phyloP scores from a whole-genome alignment of 2,888 invertebrate genomes.

The Pachymerium ferrugineum region DNA sequence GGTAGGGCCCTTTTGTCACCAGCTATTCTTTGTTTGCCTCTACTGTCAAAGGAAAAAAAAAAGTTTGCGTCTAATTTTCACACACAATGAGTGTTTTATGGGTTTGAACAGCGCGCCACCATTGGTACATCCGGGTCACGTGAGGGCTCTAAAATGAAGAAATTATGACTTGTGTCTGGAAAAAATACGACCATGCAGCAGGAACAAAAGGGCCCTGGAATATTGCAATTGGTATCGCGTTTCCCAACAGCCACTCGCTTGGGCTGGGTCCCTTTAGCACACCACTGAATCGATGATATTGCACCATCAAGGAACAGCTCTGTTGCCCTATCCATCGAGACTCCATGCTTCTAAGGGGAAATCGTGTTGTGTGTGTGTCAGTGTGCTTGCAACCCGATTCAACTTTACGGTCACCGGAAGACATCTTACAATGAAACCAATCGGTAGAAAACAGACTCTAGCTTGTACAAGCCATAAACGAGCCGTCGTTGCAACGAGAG shows the following conservation, averaged over 20 bases:
- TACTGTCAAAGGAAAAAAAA: conserved; percentile 33
- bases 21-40: conserved; percentile 29
- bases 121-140: conserved; percentile 37
- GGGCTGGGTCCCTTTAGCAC: conserved; percentile 20
- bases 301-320: conserved; percentile 17
- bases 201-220: conserved; percentile 36
- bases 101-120: conserved; percentile 36
- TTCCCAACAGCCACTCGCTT: conserved; percentile 18
- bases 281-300: conserved; percentile 23
- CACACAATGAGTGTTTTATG: conserved; percentile 37
- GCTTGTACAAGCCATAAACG: conserved; percentile 2
- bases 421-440: conserved; percentile 29
- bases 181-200: conserved; percentile 38
- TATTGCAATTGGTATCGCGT: conserved; percentile 33
- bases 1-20: conserved; percentile 31
- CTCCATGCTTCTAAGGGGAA: conserved; percentile 1
- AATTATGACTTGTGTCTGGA: conserved; percentile 38
- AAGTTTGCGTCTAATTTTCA: conserved; percentile 37
- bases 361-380: conserved; percentile 28
- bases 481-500: not conserved
- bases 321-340: not conserved
- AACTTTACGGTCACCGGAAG: conserved; percentile 29
- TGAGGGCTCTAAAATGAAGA: conserved; percentile 38
- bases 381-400: conserved; percentile 24
- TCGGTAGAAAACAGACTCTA: conserved; percentile 5